Evolutionary conservation across 2,113 vertebrate genomes (phyloP).

Genomic region (Cervus canadensis): DNA sequence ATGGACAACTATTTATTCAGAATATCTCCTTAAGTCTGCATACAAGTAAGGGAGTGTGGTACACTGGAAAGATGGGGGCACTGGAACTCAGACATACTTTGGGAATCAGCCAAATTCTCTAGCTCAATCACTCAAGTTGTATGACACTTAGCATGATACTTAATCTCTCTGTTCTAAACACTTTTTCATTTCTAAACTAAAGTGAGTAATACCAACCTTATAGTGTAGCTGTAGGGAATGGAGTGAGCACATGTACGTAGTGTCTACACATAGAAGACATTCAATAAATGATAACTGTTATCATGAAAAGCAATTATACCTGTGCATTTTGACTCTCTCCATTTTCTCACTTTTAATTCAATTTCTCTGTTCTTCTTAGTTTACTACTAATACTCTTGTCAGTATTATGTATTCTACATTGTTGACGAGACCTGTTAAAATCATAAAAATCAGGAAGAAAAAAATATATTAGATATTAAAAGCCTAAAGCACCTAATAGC

Average conservation of each 20-base stretch:
- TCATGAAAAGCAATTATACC: background rate
- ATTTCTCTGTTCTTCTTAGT: background rate
- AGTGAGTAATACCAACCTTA: background rate
- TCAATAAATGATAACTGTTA: background rate
- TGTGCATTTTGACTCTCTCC: background rate
- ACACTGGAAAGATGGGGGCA: background rate
- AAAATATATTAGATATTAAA: background rate
- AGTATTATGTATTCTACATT: background rate
- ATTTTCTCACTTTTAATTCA: background rate
- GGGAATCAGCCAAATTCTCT: background rate
- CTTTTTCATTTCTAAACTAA: background rate
- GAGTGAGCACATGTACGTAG: background rate
- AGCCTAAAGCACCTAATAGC: background rate
- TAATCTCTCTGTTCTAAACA: background rate
- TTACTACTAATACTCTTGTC: background rate
- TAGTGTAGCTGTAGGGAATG: background rate
- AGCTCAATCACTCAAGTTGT: background rate
- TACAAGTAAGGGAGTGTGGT: background rate
- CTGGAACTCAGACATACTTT: background rate
- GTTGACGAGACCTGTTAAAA: background rate
- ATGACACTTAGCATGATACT: background rate
- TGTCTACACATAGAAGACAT: background rate
- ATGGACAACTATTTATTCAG: background rate
- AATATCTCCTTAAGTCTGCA: background rate
- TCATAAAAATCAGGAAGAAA: background rate